Percentiles rank a stretch among this genome's conserved stretches.
These are phyloP conservation scores for Rafetus swinhoei DNA, from an alignment of 2,113 vertebrate species.

Conservation along the genomic window DNA sequence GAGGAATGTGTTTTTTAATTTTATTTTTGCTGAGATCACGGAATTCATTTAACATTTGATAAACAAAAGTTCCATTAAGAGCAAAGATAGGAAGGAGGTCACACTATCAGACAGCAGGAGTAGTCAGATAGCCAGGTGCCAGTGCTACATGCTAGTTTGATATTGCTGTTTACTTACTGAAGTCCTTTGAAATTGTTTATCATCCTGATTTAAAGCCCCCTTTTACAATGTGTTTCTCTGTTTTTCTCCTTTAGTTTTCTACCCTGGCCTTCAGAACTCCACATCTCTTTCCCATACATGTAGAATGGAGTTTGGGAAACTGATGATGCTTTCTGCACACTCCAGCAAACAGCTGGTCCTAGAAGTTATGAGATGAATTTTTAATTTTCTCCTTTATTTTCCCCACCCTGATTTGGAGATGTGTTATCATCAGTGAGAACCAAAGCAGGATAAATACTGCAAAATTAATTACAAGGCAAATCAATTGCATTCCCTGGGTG, in stretches of 20 bases:
- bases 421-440: background rate
- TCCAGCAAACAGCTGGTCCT: background rate
- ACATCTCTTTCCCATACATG: background rate
- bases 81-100: background rate
- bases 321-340: background rate
- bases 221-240: background rate
- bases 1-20: background rate
- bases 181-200: background rate
- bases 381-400: background rate
- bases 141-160: background rate
- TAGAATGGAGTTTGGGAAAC: background rate
- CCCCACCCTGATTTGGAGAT: background rate
- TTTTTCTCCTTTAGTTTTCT: background rate
- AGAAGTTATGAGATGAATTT: background rate
- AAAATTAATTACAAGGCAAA: background rate
- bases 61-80: background rate
- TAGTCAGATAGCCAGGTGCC: background rate
- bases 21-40: slow-evolving; percentile 23
- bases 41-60: slow-evolving; percentile 39
- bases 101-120: background rate
- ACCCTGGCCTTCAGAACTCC: background rate
- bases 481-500: rapidly evolving
- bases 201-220: background rate
- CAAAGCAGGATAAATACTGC: too few species aligned
- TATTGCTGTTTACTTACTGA: background rate